A percentile compares a stretch with the other conserved stretches of the same genome.
Conservation (phyloP, 2,113 vertebrate genomes). For the Mirounga angustirostris region DNA sequence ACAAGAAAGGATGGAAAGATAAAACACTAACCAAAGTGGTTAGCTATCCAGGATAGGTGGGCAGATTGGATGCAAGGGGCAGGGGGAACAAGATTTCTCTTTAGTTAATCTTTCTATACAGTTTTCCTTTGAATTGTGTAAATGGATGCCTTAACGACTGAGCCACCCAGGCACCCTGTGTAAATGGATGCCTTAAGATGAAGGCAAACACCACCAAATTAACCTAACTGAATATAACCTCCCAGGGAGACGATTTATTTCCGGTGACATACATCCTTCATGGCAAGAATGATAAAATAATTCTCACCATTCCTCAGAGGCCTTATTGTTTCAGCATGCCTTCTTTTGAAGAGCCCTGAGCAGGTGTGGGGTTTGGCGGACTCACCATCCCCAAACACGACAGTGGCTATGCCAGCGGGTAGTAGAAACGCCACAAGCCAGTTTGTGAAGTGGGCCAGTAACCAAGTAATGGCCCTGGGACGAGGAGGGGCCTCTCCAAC, state of each 20-base stretch:
- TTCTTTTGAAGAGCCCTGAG: neutral
- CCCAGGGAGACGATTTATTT: neutral
- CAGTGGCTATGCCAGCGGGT: neutral
- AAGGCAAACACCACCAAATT: neutral
- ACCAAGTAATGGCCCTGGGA: neutral
- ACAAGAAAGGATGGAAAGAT: neutral
- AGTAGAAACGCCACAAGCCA: neutral
- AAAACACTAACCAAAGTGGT: neutral
- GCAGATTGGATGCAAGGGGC: neutral
- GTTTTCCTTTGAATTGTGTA: slow-evolving; percentile 14
- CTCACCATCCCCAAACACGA: neutral
- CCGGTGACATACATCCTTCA: neutral
- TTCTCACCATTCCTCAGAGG: neutral
- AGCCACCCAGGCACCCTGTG: no score
- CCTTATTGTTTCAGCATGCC: neutral
- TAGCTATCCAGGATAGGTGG: neutral
- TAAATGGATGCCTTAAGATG: neutral
- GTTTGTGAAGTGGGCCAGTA: neutral
- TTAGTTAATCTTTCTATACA: neutral
- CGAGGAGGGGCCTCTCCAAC: no score
- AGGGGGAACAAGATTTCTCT: neutral
- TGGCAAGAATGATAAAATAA: neutral
- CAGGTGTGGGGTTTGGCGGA: neutral
- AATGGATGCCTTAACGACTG: neutral
- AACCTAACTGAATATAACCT: neutral